A percentile compares a stretch with the other conserved stretches of the same genome.
Evolutionary conservation across 2,797 vertebrate genomes (phyloP).

Genomic region (Ctenopoma kingsleyae): DNA sequence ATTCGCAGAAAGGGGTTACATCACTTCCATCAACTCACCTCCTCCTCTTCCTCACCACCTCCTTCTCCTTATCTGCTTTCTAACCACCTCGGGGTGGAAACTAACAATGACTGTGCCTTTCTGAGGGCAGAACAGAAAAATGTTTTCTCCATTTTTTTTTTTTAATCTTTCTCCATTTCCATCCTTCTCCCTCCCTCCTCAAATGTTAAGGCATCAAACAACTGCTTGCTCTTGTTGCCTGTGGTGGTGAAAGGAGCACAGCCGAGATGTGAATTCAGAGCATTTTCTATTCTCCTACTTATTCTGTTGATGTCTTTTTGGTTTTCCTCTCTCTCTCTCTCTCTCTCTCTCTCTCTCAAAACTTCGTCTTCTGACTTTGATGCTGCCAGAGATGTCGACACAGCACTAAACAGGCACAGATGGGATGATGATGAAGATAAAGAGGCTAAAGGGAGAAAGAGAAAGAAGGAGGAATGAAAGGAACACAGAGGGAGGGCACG

Average conservation of each 20-base stretch:
- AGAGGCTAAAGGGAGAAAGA: conserved; percentile 33
- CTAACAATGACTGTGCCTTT: conserved; percentile 48
- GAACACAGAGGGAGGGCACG: conserved; percentile 19
- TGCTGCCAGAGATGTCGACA: conserved; percentile 60
- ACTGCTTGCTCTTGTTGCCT: conserved; percentile 52
- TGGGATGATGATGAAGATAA: conserved; percentile 63
- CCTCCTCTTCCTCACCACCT: conserved; percentile 8
- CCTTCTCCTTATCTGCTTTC: conserved; percentile 26
- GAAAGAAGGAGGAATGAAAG: conserved; percentile 20
- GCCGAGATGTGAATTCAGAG: conserved; percentile 57
- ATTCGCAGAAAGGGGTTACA: conserved; percentile 34
- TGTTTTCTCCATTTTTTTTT: conserved; percentile 42
- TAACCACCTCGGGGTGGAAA: conserved; percentile 48
- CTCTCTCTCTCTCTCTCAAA: conserved; percentile 28
- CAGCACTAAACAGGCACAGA: conserved; percentile 60
- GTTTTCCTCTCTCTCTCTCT: background rate
- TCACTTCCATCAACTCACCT: conserved; percentile 30
- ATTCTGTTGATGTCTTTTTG: conserved; percentile 50
- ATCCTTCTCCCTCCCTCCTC: conserved; percentile 39
- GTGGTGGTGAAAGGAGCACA: conserved; percentile 54
- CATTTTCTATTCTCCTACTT: conserved; percentile 37
- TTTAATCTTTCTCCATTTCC: conserved; percentile 49
- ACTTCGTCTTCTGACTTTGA: conserved; percentile 56
- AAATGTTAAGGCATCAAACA: conserved; percentile 59
- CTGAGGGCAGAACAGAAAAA: conserved; percentile 57